Base-by-base conservation (phyloP, 2,113 vertebrate species). In the Tragelaphus buxtoni region DNA sequence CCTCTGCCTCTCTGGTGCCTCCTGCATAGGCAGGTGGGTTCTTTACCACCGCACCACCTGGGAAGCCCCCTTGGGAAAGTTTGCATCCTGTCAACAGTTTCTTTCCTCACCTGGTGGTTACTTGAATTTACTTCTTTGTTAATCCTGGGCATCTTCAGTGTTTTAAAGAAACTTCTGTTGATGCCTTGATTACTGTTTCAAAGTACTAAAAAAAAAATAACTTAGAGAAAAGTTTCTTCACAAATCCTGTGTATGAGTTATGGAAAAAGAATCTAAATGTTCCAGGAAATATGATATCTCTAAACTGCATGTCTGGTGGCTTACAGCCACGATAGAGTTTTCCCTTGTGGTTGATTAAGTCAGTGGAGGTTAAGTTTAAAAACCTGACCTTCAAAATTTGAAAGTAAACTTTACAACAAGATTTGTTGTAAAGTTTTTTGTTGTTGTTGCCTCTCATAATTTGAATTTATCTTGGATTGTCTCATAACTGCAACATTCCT, bases 61-160 rank as follows among this genome's bases (percentile, higher is more conserved):
- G 65, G 69, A 42, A 74, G 10, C 39, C 39, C 35, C 35, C 22
- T 16, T 45, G 24, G 5, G 42, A 24, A 39, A 12, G 17, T 58
- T 63, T 72, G 58, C 58, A 5, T 30, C 1, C 17, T 88, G 9
- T 42, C 39, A 26, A 24, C 7, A 74, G 53, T 81, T 56, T 85
- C 17, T 51, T 74, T 49, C 18, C 76, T 91, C n/a, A 26, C 28
- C 26, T 39, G 22, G 86, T 77, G 69, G 45, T 39, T 90, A 9
- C 53, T 72, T 84, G 72, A 95, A 77, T 65, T 94, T 80, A 51
- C 55, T 32, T 87, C 22, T 94, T 76, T 60, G n/a, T 95, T 88
- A 17, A 20, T 91, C 55, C 58, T n/a, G 51, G 80, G 56, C 61
- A 65, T n/a, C 55, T 17, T 76, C 14, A n/a, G 4, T 58, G 39